Evolutionary conservation across 2,113 vertebrate species (phyloP).

Genomic region (Platysternon megacephalum): DNA sequence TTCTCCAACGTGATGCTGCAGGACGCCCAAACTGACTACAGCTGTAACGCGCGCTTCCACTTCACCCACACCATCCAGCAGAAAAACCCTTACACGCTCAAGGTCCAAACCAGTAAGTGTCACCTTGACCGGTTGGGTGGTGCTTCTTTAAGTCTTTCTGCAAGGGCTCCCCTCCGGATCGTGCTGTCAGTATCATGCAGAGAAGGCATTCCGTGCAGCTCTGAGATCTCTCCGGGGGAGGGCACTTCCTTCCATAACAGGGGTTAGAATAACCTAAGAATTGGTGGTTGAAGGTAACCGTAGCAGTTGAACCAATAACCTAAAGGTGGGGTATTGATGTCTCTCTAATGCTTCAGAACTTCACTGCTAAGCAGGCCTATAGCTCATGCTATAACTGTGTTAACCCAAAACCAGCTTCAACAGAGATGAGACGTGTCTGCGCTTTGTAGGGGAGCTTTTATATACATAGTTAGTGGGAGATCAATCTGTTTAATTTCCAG

Average conservation of each 20-base stretch:
- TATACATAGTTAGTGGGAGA: accelerated
- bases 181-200: background rate
- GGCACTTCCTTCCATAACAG: accelerated
- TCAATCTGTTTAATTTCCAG: background rate
- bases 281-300: background rate
- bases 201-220: background rate
- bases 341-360: background rate
- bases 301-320: accelerated
- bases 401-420: background rate
- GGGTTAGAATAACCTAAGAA: background rate
- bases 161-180: background rate
- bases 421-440: background rate
- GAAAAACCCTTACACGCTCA: slow-evolving; percentile 95
- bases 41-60: slow-evolving; percentile 95
- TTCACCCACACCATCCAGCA: slow-evolving; percentile 99
- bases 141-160: accelerated
- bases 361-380: background rate
- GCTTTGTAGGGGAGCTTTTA: accelerated
- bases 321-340: background rate
- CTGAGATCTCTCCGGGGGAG: background rate
- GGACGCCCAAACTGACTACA: slow-evolving; percentile 92
- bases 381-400: accelerated
- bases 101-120: slow-evolving; percentile 93
- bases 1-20: slow-evolving; percentile 93
- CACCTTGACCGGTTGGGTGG: accelerated